phyloP scores from a whole-genome alignment of 2,888 invertebrate species.

The Lepetodrilus schrolli region DNA sequence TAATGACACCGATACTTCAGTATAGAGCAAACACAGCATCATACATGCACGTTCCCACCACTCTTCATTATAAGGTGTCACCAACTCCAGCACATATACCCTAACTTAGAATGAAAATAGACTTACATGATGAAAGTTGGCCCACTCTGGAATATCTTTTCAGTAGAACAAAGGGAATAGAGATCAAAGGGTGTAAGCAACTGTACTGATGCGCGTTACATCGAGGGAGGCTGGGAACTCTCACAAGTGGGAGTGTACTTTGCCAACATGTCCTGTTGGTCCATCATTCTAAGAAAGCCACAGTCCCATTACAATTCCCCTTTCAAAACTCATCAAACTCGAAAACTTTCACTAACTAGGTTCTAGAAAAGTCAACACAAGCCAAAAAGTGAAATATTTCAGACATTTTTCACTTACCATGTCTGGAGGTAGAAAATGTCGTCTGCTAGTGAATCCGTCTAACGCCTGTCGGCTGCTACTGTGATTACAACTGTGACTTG shows the following conservation, averaged over 20 bases:
- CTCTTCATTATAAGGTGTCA: neutral
- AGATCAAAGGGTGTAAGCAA: neutral
- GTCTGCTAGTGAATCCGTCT: conserved; percentile 19
- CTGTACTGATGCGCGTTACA: neutral
- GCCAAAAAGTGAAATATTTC: neutral
- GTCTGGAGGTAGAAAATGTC: neutral
- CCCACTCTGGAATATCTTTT: too few relatives aligned
- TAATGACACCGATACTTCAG: conserved; percentile 15
- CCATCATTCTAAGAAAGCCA: conserved; percentile 6
- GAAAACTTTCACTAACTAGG: neutral
- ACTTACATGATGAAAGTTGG: too few relatives aligned
- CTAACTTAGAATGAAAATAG: too few relatives aligned
- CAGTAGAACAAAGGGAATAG: neutral
- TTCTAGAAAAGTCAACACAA: neutral
- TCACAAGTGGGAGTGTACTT: conserved; percentile 7
- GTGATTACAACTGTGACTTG: neutral
- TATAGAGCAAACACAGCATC: conserved; percentile 20
- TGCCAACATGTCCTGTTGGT: too few relatives aligned
- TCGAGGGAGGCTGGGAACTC: neutral
- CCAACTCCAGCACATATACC: too few relatives aligned
- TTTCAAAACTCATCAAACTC: neutral
- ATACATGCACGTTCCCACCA: conserved; percentile 22
- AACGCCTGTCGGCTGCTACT: conserved; percentile 6
- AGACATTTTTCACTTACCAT: conserved; percentile 20
- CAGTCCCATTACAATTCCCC: conserved; percentile 14